Conservation (phyloP, 2,113 vertebrate genomes). For the Triplophysa rosa region DNA sequence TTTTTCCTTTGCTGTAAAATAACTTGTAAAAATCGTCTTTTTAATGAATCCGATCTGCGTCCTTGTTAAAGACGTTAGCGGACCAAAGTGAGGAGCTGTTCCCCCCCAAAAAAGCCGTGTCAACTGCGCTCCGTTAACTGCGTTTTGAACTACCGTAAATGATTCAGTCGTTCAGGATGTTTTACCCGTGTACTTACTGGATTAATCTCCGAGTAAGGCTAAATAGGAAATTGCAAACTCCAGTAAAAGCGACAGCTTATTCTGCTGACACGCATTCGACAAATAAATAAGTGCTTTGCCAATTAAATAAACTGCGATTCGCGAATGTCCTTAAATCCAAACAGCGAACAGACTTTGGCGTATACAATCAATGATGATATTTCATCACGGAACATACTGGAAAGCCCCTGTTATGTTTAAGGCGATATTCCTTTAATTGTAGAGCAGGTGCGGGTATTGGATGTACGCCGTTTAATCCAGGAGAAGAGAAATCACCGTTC, state of each 20-base stretch:
- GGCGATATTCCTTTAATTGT: constrained; percentile 44
- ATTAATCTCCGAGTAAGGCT: constrained; percentile 50
- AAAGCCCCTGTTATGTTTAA: constrained; percentile 37
- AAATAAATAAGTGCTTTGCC: constrained; percentile 47
- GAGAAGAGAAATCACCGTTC: constrained; percentile 65
- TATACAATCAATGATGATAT: constrained; percentile 15
- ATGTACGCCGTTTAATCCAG: constrained; percentile 62
- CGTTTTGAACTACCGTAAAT: constrained; percentile 57
- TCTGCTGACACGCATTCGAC: constrained; percentile 32
- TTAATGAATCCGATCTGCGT: background rate
- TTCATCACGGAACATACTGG: background rate
- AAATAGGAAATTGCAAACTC: constrained; percentile 40
- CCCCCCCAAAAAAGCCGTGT: constrained; percentile 56
- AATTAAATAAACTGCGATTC: constrained; percentile 49
- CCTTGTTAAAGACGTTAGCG: constrained; percentile 44
- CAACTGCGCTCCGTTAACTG: constrained; percentile 62
- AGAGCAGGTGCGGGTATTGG: constrained; percentile 47
- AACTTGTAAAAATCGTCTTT: background rate
- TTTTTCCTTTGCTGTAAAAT: background rate
- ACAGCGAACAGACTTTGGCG: constrained; percentile 39
- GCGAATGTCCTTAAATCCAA: constrained; percentile 42
- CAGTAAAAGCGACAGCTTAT: constrained; percentile 36
- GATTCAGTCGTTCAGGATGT: constrained; percentile 53
- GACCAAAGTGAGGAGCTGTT: constrained; percentile 61
- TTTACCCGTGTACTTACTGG: constrained; percentile 48